Conservation (phyloP, 92 coral and sea anemone genomes). For the Nematostella vectensis region DNA sequence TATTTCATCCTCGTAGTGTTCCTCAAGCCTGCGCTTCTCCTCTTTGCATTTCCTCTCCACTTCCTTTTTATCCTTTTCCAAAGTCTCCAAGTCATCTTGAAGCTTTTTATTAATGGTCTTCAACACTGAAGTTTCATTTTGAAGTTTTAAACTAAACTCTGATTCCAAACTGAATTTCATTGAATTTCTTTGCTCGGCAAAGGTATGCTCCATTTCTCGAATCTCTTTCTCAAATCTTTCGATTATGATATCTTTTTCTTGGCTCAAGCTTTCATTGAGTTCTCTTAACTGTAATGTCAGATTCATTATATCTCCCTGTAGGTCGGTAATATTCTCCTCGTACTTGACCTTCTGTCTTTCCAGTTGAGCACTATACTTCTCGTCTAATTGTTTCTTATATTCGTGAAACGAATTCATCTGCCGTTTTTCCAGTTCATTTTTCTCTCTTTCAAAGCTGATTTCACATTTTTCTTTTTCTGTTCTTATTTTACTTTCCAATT, state of each 20-base stretch:
- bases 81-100: constrained; percentile 66
- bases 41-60: constrained; percentile 67
- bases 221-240: constrained; percentile 81
- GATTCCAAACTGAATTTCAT: constrained; percentile 62
- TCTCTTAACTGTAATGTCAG: constrained; percentile 81
- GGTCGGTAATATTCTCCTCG: constrained; percentile 69
- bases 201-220: constrained; percentile 80
- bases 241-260: constrained; percentile 82
- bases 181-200: constrained; percentile 69
- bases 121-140: constrained; percentile 77
- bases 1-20: constrained; percentile 80
- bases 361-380: constrained; percentile 54
- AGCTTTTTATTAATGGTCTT: constrained; percentile 63
- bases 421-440: constrained; percentile 71
- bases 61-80: constrained; percentile 84
- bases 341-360: constrained; percentile 62
- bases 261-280: constrained; percentile 75
- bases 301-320: constrained; percentile 70
- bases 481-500: constrained; percentile 60
- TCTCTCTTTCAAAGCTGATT: constrained; percentile 68
- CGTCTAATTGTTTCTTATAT: constrained; percentile 48
- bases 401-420: constrained; percentile 63
- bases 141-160: constrained; percentile 71
- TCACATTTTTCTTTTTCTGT: constrained; percentile 85
- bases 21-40: constrained; percentile 67